Base-by-base conservation (phyloP, 2,113 vertebrate species). In the Macrotis lagotis region DNA sequence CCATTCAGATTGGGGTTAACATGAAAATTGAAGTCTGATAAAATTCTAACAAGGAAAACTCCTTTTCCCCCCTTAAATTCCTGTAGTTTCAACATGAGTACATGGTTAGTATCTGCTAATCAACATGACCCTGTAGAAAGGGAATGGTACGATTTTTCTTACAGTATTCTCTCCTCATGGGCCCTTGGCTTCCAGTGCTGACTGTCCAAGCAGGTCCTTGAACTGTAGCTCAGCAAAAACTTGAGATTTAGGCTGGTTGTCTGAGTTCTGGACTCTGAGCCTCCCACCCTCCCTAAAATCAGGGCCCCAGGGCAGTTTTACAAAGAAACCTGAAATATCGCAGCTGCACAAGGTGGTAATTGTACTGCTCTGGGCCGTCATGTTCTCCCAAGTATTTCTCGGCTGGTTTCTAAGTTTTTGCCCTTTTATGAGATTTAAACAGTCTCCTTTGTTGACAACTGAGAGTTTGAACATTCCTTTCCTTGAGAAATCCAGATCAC, bases 281-380 rank as follows among this genome's bases (percentile, higher is more conserved):
- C 96, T 96, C 96, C 96, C 49, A 66, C 96, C 96, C 91, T 97
- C 48, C 11, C 25, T 51, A 74, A 94, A 94, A 93, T 66, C 96
- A 92, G 53, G 96, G 96, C 97, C 95, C 93, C 25, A 0, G 91
- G 22, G 96, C 55, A 94, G 95, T 96, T 97, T 95, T 97, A 94
- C n/a, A 96, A 91, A 94, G 14, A 90, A 91, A 44, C 88, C 94
- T 88, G 89, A 93, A 91, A 51, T 96, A 94, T 44, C 89, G 16
- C 9, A 92, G 10, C 22, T 94, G 51, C 92, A 52, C 51, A 94
- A 5, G 74, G 50, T n/a, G 28, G 91, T 11, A 4, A 59, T 37
- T 48, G 53, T 92, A 48, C 48, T 90, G 25, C 50, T 88, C 44
- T 66, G 0, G 59, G 49, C 25, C 48, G 8, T 83, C 26, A 10